Evolutionary conservation across 1,140 invertebrate genomes (phyloP).

Genomic region (Himalopsyche phryganea): DNA sequence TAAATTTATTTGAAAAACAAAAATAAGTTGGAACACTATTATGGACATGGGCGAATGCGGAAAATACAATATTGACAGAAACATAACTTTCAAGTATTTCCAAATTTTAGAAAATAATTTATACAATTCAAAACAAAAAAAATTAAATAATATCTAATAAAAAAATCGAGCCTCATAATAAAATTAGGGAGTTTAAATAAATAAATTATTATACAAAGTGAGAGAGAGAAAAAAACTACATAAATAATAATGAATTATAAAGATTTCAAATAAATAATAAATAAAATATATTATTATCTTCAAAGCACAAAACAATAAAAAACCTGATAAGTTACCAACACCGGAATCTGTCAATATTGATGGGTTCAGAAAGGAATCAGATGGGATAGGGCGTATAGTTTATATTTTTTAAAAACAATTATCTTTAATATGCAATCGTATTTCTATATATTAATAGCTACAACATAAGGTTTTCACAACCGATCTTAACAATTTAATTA

Average conservation of each 20-base stretch:
- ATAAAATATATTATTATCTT: slow-evolving; percentile 13
- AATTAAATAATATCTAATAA: slow-evolving; percentile 6
- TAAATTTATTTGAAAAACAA: slow-evolving; percentile 26
- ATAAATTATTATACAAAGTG: slow-evolving; percentile 25
- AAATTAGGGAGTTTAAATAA: slow-evolving; percentile 4
- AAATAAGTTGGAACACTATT: slow-evolving; percentile 26
- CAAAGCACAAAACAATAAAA: slow-evolving; percentile 19
- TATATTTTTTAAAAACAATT: no score
- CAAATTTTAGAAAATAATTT: slow-evolving; percentile 4
- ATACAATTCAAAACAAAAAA: slow-evolving; percentile 25
- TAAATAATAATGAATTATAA: slow-evolving; percentile 25
- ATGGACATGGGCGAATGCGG: slow-evolving; percentile 28
- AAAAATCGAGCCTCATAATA: background rate
- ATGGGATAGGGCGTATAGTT: no score
- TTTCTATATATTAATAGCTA: no score
- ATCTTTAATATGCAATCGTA: no score
- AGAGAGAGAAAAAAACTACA: slow-evolving; percentile 18
- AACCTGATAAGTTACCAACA: slow-evolving; percentile 28
- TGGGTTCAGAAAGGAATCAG: slow-evolving; percentile 11
- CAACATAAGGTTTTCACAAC: no score
- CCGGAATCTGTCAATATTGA: slow-evolving; percentile 36
- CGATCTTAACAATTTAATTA: no score
- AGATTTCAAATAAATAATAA: slow-evolving; percentile 23
- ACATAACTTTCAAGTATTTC: background rate
- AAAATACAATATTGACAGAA: slow-evolving; percentile 34